Base-by-base conservation (phyloP, 2,797 vertebrate genomes). In the Acridotheres tristis region DNA sequence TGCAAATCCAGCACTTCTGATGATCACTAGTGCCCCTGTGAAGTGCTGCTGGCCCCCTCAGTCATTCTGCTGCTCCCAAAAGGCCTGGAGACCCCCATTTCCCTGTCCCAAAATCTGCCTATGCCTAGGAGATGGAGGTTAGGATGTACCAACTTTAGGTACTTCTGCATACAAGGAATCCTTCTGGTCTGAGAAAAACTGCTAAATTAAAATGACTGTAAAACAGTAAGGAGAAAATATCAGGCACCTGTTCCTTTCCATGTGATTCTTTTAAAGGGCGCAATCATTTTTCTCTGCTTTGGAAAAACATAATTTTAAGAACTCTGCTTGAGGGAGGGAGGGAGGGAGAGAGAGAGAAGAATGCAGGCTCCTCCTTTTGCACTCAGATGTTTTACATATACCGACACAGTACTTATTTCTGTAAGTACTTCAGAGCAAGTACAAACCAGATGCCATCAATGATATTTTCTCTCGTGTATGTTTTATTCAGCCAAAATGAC, bases 401-500 rank as follows among this genome's bases (percentile, higher is more conserved):
- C 25, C 0, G 0, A 36, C 34, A 67, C 53, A 59, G 54, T 25
- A n/a, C 47, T 38, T 73, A 34, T 14, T 85, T 71, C 57, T 88
- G 4, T 29, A 43, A 40, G 38, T 62, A 21, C 34, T 42, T 50
- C 34, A 50, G 5, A 36, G 53, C 10, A 77, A 40, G 29, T 69
- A 59, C 82, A 36, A 85, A 34, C 40, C 51, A 82, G 59, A 53
- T 4, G 21, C 38, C 10, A 2, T 40, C 54, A 1, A 21, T 11
- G 8, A 2, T 65, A n/a, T 17, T 32, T 38, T 7, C n/a, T 51
- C 36, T 47, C 0, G 0, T 22, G 3, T 21, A 1, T 5, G 7
- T 40, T 59, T 48, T 57, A 22, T 14, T 72, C 59, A 53, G 50
- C 18, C 68, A 65, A 61, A 82, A 59, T 7, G 7, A 26, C 32